Percentiles rank a stretch among this genome's conserved stretches.
phyloP scores from a whole-genome alignment of 64 coral and sea anemone species.

The Catalaphyllia jardinei region DNA sequence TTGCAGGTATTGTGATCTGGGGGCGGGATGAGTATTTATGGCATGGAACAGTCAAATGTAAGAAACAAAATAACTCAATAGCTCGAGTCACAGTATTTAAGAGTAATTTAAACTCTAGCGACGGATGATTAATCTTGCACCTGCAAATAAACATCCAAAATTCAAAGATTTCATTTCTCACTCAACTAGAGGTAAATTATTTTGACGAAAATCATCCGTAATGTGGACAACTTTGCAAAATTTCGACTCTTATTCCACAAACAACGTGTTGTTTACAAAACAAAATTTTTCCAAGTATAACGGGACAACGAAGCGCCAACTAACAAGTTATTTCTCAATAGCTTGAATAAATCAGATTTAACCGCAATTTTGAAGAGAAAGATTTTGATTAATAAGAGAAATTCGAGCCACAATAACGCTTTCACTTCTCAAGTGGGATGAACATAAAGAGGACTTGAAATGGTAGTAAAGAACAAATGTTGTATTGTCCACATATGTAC shows the following conservation, averaged over 20 bases:
- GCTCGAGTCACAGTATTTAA: neutral
- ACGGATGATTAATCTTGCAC: neutral
- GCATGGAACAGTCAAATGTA: neutral
- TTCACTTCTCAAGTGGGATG: constrained; percentile 24
- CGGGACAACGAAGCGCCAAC: neutral
- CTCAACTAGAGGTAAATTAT: neutral
- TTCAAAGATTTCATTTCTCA: neutral
- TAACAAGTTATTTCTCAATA: neutral
- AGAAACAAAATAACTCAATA: constrained; percentile 37
- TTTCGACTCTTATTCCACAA: neutral
- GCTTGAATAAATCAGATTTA: neutral
- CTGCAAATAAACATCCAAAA: neutral
- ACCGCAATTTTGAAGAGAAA: neutral
- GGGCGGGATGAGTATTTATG: constrained; percentile 28
- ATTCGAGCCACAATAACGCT: constrained; percentile 45
- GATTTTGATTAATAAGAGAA: constrained; percentile 48
- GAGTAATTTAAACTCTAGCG: neutral
- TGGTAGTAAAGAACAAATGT: neutral
- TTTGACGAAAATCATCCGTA: neutral
- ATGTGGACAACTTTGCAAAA: neutral
- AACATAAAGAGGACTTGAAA: constrained; percentile 26
- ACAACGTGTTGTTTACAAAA: constrained; percentile 10
- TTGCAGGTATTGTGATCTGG: constrained; percentile 23
- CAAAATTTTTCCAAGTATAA: constrained; percentile 5
- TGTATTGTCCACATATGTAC: constrained; percentile 18